Base-by-base conservation (phyloP, 2,888 invertebrate species). In the Cheiracanthium punctorium region DNA sequence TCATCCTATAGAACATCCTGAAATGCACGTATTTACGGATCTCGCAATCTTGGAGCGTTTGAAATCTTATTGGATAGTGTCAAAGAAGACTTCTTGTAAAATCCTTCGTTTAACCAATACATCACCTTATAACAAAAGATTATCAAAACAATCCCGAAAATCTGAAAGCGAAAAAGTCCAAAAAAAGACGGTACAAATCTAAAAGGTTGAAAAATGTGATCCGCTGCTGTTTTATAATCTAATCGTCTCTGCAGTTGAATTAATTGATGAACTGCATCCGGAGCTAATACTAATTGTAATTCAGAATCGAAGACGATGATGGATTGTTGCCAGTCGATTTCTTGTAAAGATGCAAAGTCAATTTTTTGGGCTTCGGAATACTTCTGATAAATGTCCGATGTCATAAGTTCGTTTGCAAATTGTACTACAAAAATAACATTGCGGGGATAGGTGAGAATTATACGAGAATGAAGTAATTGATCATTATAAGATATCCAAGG, bases 351-450 rank as follows among this genome's bases (percentile, higher is more conserved):
- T 0, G 12, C 0, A 1, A 24, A 5, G 0, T 65, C 17, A 0
- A 80, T 64, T 0, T 20, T 0, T 24, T 64, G 72, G 0, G 80
- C 64, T 29, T 24, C 28, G 0, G 80, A 32, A 65, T 64, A 64
- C 0, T 8, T 2, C 1, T 72, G 12, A 24, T 80, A 80, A 8
- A 65, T 43, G 0, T 33, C 33, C 7, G 5, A 32, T 0, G 24
- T n/a, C 1, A 30, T 4, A 5, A 72, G 10, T 14, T 65, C 37
- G 0, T 37, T 20, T 17, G 65, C n/a, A 2, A 80, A n/a, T 4
- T 80, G 80, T n/a, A 65, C 41, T 0, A 73, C 29, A 14, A 80
- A 80, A 32, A 80, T 48, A 12, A 73, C 17, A 24, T 72, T 80
- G 65, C 73, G 65, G 0, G 80, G 80, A 24, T 67, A 80, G 10